Conservation (phyloP, 2,113 vertebrate genomes). For the Rallus limicola region DNA sequence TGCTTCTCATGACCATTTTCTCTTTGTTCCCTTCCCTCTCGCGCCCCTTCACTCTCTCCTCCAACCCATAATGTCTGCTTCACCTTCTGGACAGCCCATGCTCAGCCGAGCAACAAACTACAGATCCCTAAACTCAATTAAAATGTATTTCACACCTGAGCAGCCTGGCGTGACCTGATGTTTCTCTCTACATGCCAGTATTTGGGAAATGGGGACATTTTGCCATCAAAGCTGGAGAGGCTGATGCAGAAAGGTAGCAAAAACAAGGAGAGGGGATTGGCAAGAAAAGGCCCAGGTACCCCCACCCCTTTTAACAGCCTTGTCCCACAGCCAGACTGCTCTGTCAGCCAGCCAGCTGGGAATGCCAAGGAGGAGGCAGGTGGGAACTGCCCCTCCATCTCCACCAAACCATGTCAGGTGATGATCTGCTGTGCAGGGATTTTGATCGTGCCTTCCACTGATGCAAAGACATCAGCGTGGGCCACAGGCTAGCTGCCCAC, state of each 20-base stretch:
- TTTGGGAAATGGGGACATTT: neutral
- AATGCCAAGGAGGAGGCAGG: neutral
- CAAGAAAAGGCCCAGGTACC: neutral
- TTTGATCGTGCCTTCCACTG: neutral
- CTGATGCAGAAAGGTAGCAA: neutral
- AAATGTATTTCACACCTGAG: slow-evolving; percentile 66
- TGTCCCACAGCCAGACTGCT: neutral
- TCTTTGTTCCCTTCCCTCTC: slow-evolving; percentile 3
- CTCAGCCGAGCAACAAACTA: slow-evolving; percentile 55
- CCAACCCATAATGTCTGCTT: slow-evolving; percentile 32
- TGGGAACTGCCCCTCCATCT: neutral
- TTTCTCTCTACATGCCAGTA: neutral
- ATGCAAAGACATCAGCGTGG: neutral
- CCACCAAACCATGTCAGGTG: fast-evolving
- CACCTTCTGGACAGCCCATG: slow-evolving; percentile 25
- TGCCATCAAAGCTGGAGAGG: neutral
- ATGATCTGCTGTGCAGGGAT: neutral
- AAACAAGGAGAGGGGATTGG: neutral
- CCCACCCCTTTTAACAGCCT: neutral
- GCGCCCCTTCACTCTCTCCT: neutral
- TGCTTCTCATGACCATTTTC: slow-evolving; percentile 33
- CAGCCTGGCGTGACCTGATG: neutral
- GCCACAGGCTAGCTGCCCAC: neutral
- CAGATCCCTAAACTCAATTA: slow-evolving; percentile 63
- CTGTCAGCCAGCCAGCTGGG: neutral